These are phyloP conservation scores for Echinarachnius parma DNA, from an alignment of 53 echinoderm and acorn worm species.

Conservation along the genomic window DNA sequence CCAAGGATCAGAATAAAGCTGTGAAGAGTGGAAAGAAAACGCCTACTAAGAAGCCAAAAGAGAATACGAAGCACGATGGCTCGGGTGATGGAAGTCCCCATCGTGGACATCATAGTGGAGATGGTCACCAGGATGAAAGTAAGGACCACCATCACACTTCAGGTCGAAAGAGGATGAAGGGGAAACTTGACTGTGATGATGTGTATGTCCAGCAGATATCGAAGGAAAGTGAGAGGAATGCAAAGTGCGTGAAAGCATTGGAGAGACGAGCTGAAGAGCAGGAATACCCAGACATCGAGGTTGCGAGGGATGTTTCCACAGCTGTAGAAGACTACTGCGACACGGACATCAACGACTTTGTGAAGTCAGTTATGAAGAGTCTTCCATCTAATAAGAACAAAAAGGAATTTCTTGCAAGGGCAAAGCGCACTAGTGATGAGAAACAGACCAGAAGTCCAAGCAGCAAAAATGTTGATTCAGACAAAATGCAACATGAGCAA, in stretches of 20 bases:
- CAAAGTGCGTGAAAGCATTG: neutral
- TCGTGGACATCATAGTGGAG: too few relatives aligned
- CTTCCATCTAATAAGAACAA: conserved; percentile 14
- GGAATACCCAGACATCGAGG: conserved; percentile 31
- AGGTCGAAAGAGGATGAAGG: conserved; percentile 25
- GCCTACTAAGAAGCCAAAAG: neutral
- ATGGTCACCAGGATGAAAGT: neutral
- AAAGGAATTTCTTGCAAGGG: conserved; percentile 9
- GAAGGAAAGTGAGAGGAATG: conserved; percentile 2
- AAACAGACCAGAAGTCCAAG: neutral
- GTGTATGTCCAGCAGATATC: conserved; percentile 1
- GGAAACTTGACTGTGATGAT: conserved; percentile 28
- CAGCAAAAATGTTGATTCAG: neutral
- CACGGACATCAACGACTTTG: conserved; percentile 13
- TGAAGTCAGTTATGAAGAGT: conserved; percentile 42
- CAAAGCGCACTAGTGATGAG: neutral
- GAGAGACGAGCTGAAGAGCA: neutral
- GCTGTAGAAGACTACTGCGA: conserved; percentile 22
- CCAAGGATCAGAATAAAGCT: neutral
- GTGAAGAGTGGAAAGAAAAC: neutral
- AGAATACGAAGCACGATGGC: neutral
- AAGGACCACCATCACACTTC: neutral
- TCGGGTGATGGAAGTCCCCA: neutral
- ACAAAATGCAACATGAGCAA: neutral
- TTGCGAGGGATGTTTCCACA: conserved; percentile 18